Conservation (phyloP, 1,140 invertebrate genomes). For the Platorchestia sp. region DNA sequence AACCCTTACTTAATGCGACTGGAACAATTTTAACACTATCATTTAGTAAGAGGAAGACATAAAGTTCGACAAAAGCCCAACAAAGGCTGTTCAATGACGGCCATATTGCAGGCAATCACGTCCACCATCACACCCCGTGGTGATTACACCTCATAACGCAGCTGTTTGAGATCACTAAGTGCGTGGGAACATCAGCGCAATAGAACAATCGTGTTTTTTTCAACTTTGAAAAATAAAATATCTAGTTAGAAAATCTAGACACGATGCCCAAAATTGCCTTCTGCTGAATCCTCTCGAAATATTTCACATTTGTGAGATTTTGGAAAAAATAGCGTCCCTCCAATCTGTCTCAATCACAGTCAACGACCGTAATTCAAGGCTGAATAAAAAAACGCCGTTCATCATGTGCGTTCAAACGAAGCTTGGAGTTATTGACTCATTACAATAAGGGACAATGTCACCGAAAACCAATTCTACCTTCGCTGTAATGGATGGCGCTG, state of each 20-base stretch:
- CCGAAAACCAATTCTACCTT: not conserved
- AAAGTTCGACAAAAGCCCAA: not conserved
- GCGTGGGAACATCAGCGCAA: not conserved
- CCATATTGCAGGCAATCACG: not conserved
- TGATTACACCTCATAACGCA: not conserved
- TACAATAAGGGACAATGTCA: not conserved
- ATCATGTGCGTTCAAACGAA: not conserved
- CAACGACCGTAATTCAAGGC: not conserved
- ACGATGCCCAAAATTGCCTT: no score
- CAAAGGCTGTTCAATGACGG: not conserved
- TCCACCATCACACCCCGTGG: not conserved
- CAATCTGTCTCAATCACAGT: not conserved
- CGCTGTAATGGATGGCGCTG: not conserved
- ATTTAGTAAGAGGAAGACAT: not conserved
- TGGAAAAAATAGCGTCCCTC: not conserved
- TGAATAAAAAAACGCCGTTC: not conserved
- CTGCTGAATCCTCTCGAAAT: not conserved
- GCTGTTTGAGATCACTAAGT: not conserved
- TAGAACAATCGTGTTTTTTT: not conserved
- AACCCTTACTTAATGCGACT: not conserved
- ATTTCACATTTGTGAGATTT: not conserved
- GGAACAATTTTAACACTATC: not conserved
- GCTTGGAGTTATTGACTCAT: constrained; percentile 2
- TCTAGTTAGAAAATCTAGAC: not conserved
- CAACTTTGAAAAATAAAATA: not conserved